A percentile compares a stretch with the other conserved stretches of the same genome.
phyloP scores from a whole-genome alignment of 2,888 invertebrate genomes.

The Caenorhabditis angaria region DNA sequence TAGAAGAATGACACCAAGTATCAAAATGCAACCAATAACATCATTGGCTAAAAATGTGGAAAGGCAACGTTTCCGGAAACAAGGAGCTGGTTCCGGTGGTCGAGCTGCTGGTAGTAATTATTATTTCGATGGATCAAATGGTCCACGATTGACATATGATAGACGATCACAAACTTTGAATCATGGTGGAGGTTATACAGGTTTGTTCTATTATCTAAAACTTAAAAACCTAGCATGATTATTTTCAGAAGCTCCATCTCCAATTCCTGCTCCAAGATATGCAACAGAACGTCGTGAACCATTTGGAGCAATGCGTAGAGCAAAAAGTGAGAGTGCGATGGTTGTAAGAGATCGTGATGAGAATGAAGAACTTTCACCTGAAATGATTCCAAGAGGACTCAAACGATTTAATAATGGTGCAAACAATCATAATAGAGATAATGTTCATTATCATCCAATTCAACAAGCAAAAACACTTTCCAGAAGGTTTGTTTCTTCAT shows the following conservation, averaged over 20 bases:
- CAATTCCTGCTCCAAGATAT: constrained; percentile 28
- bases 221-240: not conserved
- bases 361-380: constrained; percentile 32
- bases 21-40: constrained; percentile 46
- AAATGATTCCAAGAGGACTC: constrained; percentile 41
- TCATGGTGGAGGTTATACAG: constrained; percentile 38
- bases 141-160: constrained; percentile 39
- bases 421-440: constrained; percentile 29
- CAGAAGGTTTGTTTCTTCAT: constrained; percentile 30
- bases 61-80: constrained; percentile 58
- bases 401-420: constrained; percentile 35
- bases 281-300: constrained; percentile 42
- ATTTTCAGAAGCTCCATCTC: constrained; percentile 37
- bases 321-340: constrained; percentile 65
- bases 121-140: constrained; percentile 47
- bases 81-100: constrained; percentile 56
- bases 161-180: constrained; percentile 49
- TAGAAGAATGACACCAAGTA: constrained; percentile 21
- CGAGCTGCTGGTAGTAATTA: constrained; percentile 50
- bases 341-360: constrained; percentile 44
- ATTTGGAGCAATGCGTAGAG: constrained; percentile 61
- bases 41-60: constrained; percentile 63
- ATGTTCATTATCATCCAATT: constrained; percentile 51
- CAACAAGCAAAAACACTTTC: constrained; percentile 50
- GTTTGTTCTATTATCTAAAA: constrained; percentile 11